Base-by-base conservation (phyloP, 1,140 invertebrate species). In the Drosophila parabipectinata region DNA sequence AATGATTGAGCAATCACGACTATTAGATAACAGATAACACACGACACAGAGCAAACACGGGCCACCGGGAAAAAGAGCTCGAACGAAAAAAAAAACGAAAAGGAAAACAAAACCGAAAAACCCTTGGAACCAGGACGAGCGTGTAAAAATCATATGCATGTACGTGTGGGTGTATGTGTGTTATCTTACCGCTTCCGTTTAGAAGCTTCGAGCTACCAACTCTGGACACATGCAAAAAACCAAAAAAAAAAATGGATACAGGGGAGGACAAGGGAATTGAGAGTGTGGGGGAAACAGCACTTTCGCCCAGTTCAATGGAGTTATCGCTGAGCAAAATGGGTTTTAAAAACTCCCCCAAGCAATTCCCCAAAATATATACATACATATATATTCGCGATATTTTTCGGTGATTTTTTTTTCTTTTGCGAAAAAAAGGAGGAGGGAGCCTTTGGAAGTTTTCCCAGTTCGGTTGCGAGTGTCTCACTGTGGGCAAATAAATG, bases 401-500 rank as follows among this genome's bases (percentile, higher is more conserved):
- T 66, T 71, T 77, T 47, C 6, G 15, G 32, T 45, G 15, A 21
- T 56, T 77, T 48, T 57, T 41, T 55, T 32, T 44, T 18, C 45
- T 15, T 28, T 28, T 21, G 6, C 3, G 41, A 18, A 32, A 32
- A 37, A 26, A 28, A 28, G 32, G 48, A 6, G 21, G n/a, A 37
- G 48, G 53, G 67, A 51, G 71, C 44, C 68, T 61, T 60, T 18
- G 15, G 71, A 83, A 83, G 76, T 81, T 77, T 85, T 77, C 64
- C 79, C 57, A 37, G 10, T 45, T 56, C 48, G 34, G 32, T 58
- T 61, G 41, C n/a, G 63, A 77, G 60, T 84, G 82, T 87, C 81
- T 85, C 81, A 72, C 77, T 84, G 82, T 82, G 82, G 83, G 82
- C 82, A 85, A 85, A 85, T 85, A 87, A 85, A 85, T 87, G 82